These are phyloP conservation scores for Pseudanteris insignis DNA, from an alignment of 2,888 invertebrate species.

Conservation along the genomic window DNA sequence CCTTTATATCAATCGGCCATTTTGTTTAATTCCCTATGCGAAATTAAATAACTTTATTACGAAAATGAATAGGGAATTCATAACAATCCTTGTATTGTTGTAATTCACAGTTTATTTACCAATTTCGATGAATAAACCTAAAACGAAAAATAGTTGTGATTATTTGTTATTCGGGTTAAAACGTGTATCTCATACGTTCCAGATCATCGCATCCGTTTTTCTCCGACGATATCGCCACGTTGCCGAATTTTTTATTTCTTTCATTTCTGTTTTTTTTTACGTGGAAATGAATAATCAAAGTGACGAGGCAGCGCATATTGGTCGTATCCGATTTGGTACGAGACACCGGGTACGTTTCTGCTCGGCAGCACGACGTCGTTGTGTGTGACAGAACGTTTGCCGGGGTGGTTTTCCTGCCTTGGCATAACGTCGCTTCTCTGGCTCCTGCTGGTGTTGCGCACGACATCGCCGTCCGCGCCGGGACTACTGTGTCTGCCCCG, in stretches of 20 bases:
- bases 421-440: constrained; percentile 51
- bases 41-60: too few relatives aligned
- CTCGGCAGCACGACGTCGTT: constrained; percentile 40
- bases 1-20: too few relatives aligned
- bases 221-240: too few relatives aligned
- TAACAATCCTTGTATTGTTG: too few relatives aligned
- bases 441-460: constrained; percentile 50
- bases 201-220: neutral
- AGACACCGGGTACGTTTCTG: constrained; percentile 40
- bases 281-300: constrained; percentile 25
- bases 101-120: too few relatives aligned
- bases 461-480: constrained; percentile 45
- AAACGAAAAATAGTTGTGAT: too few relatives aligned
- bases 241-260: too few relatives aligned
- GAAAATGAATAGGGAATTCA: too few relatives aligned
- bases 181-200: neutral
- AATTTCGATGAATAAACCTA: too few relatives aligned
- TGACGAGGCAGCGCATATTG: neutral
- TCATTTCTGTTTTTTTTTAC: too few relatives aligned
- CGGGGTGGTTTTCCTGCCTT: constrained; percentile 47
- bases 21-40: too few relatives aligned
- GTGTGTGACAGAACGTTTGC: constrained; percentile 50
- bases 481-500: constrained; percentile 34
- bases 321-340: constrained; percentile 30
- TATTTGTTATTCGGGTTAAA: too few relatives aligned